Base-by-base conservation (phyloP, 2,797 vertebrate species). In the Bovichtus diacanthus region DNA sequence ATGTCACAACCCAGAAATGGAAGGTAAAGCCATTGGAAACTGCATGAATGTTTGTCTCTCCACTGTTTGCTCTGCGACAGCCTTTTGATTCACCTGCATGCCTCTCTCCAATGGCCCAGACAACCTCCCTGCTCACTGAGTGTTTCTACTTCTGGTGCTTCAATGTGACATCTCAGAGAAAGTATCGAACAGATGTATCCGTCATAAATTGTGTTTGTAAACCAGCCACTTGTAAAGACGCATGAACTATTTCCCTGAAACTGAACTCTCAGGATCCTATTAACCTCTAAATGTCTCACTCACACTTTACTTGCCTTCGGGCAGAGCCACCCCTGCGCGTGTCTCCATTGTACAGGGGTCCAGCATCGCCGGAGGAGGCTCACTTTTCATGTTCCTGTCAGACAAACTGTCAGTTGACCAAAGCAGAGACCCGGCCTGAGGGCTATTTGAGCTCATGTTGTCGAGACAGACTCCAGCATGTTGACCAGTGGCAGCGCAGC, bases 31-130 rank as follows among this genome's bases (percentile, higher is more conserved):
- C 84, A 88, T 88, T 85, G 90, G 84, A 88, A 72, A 75, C 29
- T 87, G 92, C 93, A 92, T 93, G 90, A 88, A 78, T 70, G 75
- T 88, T 84, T 80, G 61, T 82, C 58, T 79, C 38, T 47, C 61
- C 84, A 87, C 88, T 54, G 65, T 85, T 84, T 88, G 75, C 84
- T 55, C 76, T 85, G 76, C 56, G 19, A 60, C 21, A 43, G 88
- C 76, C 74, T 82, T 81, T 80, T 81, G 77, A 83, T 83, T 82
- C 78, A 77, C 85, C 63, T 90, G 92, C 93, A 93, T 93, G 91
- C 49, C 41, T 83, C 44, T 51, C 68, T 88, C 84, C 89, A 90
- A 91, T 88, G 88, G 83, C 63, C 56, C 62, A 38, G 46, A 86
- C 68, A 67, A 13, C 50, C 62, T 59, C 55, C 51, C 54, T 23